Evolutionary conservation across 2,113 vertebrate species (phyloP), one percentile per base, ranked within the genome.

Genomic region (Terrapene triunguis): DNA sequence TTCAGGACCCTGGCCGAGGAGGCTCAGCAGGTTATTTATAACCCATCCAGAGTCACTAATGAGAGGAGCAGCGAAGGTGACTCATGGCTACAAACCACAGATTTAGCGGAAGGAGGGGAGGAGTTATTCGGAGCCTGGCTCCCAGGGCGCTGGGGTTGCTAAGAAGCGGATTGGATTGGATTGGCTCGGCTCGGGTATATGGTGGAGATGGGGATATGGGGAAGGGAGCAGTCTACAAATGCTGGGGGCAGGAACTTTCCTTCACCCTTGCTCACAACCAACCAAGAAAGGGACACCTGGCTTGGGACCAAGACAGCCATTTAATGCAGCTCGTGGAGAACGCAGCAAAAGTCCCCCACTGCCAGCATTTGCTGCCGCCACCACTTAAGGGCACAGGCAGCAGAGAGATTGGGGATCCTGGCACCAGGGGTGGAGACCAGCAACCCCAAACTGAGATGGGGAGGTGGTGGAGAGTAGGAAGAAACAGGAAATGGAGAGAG

Each of bases 71-170:
- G 0, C 5, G n/a, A 3, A 0, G 2, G 80, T 3, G 57, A 80
- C 78, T 84, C 81, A 0, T 0, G 0, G 86, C 1, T 27, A 38
- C 80, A 22, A 89, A 48, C 1, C 0, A 0, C 83, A 3, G 0
- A 8, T 50, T 57, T 44, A 83, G 51, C n/a, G 69, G 44, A 42
- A 27, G 38, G 54, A 82, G 21, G 82, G 54, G 53, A 10, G 44
- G 22, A 44, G 21, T 21, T 53, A 50, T 48, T 22, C 6, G 47
- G 65, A 19, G 35, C 24, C 88, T 17, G n/a, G 38, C 21, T 81
- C 50, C n/a, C 69, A n/a, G 59, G 21, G 53, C 57, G 13, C 57
- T 35, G 2, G 27, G 42, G 53, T 22, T 51, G 42, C 7, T 4
- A 10, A 65, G 47, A 32, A 2, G 1, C 11, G 4, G 24, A 6